Percentiles rank a stretch among this genome's conserved stretches.
phyloP scores from a whole-genome alignment of 2,113 vertebrate genomes.

The Origma solitaria region DNA sequence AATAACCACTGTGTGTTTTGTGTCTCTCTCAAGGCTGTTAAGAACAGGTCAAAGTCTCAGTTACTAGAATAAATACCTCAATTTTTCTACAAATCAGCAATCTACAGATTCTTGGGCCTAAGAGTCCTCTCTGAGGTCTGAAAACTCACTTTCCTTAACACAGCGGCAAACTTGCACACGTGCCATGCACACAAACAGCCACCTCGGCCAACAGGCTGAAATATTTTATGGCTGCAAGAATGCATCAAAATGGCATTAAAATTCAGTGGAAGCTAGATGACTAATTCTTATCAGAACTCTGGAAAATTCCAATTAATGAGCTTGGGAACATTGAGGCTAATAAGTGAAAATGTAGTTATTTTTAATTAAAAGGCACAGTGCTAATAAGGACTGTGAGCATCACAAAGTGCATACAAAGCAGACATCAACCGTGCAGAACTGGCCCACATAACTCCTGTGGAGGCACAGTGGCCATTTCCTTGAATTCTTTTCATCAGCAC shows the following conservation, averaged over 20 bases:
- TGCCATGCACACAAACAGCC: not conserved
- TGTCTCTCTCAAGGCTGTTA: not conserved
- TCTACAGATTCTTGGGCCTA: not conserved
- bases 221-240: not conserved
- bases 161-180: not conserved
- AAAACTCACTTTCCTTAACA: not conserved
- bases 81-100: not conserved
- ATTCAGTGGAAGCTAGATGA: not conserved
- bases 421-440: not conserved
- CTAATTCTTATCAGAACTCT: slow-evolving; percentile 11
- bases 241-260: not conserved
- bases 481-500: not conserved
- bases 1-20: not conserved
- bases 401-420: not conserved
- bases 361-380: slow-evolving; percentile 30
- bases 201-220: not conserved
- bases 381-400: not conserved
- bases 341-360: not conserved
- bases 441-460: not conserved
- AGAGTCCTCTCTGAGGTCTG: not conserved
- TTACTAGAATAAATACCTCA: not conserved
- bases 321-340: not conserved
- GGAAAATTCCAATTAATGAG: slow-evolving; percentile 23
- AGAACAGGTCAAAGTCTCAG: not conserved
- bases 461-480: not conserved